Evolutionary conservation across 2,113 vertebrate species (phyloP), one percentile per base, ranked within the genome.

Genomic region (Stictonetta naevosa): DNA sequence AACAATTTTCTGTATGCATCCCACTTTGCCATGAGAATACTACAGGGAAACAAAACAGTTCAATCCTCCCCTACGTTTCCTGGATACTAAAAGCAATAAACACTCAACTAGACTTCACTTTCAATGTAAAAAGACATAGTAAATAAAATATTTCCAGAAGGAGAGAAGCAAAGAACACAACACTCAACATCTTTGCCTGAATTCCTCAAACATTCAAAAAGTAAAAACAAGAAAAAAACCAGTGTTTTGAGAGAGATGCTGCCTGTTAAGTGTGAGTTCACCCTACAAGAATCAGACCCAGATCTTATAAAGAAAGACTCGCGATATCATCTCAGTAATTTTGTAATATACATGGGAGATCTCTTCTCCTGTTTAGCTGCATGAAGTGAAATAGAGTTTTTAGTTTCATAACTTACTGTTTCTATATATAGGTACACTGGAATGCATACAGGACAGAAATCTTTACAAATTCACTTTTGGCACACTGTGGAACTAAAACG

Each of bases 1-100:
- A 81, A 95, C 62, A 58, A 79, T 89, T 92, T 95, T 95, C 95
- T 97, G 95, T 97, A 97, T 97, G 96, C 96, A 97, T 97, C 95
- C 96, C 96, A 95, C 92, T 95, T 93, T 93, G 77, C 66, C 81
- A 95, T 56, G 86, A 96, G 94, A 95, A 90, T 81, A 86, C 84
- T 94, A 85, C 2, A 13, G 42, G 50, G 69, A 95, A 95, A 94
- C 59, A 90, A 88, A 82, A 13, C 6, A 64, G 33, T 82, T 90
- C 77, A 86, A 53, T 50, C 50, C 69, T 88, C 81, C 69, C 69
- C 56, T 94, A 69, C n/a, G 38, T 56, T 86, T 93, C 81, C 80
- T 88, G 73, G 74, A 66, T 82, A 72, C 86, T 89, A 58, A 81
- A 90, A 87, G 48, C 76, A 91, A 66, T 34, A 63, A 77, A 92